phyloP scores from a whole-genome alignment of 92 coral and sea anemone genomes.

The Virgularia gustaviana region DNA sequence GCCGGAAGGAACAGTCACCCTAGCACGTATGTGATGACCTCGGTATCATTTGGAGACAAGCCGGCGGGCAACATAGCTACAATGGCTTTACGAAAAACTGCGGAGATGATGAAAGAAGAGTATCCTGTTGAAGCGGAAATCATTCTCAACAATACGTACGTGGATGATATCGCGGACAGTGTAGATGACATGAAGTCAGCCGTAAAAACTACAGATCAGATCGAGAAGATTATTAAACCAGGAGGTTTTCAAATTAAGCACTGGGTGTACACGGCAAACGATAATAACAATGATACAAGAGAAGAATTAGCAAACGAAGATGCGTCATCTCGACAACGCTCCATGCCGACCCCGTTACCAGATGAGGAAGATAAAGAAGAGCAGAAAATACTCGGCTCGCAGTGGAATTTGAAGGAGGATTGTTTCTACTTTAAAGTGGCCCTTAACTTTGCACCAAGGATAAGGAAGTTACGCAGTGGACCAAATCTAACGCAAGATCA shows the following conservation, averaged over 20 bases:
- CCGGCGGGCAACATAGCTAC: constrained; percentile 55
- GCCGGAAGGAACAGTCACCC: constrained; percentile 36
- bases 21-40: constrained; percentile 40
- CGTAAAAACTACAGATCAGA: neutral
- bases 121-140: constrained; percentile 3
- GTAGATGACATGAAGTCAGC: neutral
- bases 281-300: no score
- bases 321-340: no score
- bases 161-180: constrained; percentile 22
- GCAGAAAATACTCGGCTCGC: constrained; percentile 49
- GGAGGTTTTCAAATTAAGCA: constrained; percentile 54
- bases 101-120: constrained; percentile 11
- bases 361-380: neutral
- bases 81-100: constrained; percentile 50
- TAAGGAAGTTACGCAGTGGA: constrained; percentile 26
- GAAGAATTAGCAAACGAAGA: neutral
- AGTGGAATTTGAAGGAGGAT: constrained; percentile 43
- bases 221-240: constrained; percentile 18
- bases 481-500: constrained; percentile 27
- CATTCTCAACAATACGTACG: constrained; percentile 8
- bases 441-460: constrained; percentile 44
- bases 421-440: constrained; percentile 38
- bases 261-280: constrained; percentile 38
- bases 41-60: constrained; percentile 55
- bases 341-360: neutral